Conservation (phyloP, 2,113 vertebrate genomes). For the Ranitomeya variabilis region DNA sequence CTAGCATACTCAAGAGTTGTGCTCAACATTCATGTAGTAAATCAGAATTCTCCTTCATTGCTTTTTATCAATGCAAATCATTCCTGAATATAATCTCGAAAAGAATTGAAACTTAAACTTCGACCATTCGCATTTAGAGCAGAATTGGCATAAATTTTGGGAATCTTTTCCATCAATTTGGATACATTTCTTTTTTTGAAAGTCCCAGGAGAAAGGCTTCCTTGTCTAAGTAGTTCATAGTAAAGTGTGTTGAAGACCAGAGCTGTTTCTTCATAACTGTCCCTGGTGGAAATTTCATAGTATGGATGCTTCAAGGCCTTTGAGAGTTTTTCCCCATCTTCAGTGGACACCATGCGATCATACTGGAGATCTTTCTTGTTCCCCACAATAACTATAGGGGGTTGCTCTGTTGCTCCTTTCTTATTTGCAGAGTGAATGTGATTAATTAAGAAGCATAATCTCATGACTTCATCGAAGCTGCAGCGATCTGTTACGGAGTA, state of each 20-base stretch:
- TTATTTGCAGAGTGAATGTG: conserved; percentile 71
- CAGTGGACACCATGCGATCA: conserved; percentile 76
- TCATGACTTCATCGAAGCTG: conserved; percentile 79
- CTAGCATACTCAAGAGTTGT: conserved; percentile 10
- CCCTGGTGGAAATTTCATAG: conserved; percentile 75
- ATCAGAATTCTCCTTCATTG: background rate
- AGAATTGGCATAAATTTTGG: conserved; percentile 74
- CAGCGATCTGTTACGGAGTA: conserved; percentile 80
- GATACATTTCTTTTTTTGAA: conserved; percentile 74
- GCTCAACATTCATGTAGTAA: background rate
- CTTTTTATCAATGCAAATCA: conserved; percentile 39
- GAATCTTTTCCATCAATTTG: conserved; percentile 79
- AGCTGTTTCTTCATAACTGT: conserved; percentile 76
- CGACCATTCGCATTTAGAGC: conserved; percentile 60
- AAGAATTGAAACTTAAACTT: conserved; percentile 74
- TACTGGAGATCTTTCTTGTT: conserved; percentile 81
- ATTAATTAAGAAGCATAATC: conserved; percentile 78
- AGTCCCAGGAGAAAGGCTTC: conserved; percentile 68
- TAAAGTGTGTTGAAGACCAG: conserved; percentile 71
- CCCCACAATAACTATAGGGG: conserved; percentile 73
- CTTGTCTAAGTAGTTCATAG: conserved; percentile 70
- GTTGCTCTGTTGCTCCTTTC: conserved; percentile 64
- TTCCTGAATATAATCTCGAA: conserved; percentile 73
- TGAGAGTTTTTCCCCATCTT: conserved; percentile 72
- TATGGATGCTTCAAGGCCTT: conserved; percentile 74